Evolutionary conservation across 1,140 invertebrate genomes (phyloP).

Genomic region (Cydia fagiglandana): DNA sequence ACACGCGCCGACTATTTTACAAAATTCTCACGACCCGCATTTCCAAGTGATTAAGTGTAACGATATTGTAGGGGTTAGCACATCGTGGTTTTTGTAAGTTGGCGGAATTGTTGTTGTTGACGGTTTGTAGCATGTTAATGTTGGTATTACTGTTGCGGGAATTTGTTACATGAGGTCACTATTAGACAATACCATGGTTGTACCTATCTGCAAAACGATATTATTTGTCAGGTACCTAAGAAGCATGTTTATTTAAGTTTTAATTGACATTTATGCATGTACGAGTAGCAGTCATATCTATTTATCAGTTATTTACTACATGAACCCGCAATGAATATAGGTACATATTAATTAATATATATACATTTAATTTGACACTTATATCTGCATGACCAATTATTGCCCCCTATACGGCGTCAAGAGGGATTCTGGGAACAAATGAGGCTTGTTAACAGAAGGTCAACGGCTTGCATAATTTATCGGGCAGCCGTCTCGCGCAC

Average conservation of each 20-base stretch:
- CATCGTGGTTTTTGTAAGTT: slow-evolving; percentile 24
- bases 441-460: slow-evolving; percentile 59
- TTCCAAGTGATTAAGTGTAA: slow-evolving; percentile 30
- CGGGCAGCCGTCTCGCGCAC: slow-evolving; percentile 43
- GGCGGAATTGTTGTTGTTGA: slow-evolving; percentile 10
- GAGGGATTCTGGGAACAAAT: slow-evolving; percentile 50
- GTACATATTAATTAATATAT: too few species aligned
- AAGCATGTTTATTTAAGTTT: too few species aligned
- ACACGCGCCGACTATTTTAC: slow-evolving; percentile 12
- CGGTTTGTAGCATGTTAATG: slow-evolving; percentile 4
- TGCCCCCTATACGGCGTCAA: slow-evolving; percentile 33
- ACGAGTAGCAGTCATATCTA: too few species aligned
- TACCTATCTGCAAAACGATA: background rate
- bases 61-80: slow-evolving; percentile 20
- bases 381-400: too few species aligned
- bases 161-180: slow-evolving; percentile 36
- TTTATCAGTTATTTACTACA: background rate
- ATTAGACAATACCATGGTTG: slow-evolving; percentile 2
- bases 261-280: too few species aligned
- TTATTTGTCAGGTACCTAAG: background rate
- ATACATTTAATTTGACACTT: too few species aligned
- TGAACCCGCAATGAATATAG: background rate
- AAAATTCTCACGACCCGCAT: slow-evolving; percentile 22
- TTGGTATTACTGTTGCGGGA: slow-evolving; percentile 34
- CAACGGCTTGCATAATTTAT: slow-evolving; percentile 63